These are phyloP conservation scores for Oophaga pumilio DNA, from an alignment of 2,113 vertebrate species.

Conservation along the genomic window DNA sequence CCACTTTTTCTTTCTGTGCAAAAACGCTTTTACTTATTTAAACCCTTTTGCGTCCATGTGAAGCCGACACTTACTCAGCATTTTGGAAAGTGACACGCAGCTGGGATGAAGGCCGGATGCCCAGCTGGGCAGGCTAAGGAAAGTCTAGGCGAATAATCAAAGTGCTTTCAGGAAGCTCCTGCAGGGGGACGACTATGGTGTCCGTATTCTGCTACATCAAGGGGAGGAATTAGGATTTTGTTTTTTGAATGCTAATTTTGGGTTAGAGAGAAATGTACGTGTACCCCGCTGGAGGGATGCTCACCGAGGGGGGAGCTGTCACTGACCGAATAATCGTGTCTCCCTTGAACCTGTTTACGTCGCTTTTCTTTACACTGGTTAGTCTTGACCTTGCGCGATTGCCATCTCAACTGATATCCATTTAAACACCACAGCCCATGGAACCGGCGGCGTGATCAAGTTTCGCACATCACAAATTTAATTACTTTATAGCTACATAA, in stretches of 20 bases:
- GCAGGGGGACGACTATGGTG: not conserved
- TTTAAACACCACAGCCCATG: not conserved
- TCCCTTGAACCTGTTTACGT: not conserved
- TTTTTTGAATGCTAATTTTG: slow-evolving; percentile 6
- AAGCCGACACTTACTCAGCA: slow-evolving; percentile 1
- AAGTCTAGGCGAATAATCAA: slow-evolving; percentile 27
- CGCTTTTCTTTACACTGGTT: not conserved
- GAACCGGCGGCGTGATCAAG: too few species aligned
- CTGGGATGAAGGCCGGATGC: not conserved
- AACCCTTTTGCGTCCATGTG: not conserved
- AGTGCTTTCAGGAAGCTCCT: slow-evolving; percentile 22
- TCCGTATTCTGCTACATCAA: not conserved
- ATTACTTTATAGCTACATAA: too few species aligned
- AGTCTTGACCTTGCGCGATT: not conserved
- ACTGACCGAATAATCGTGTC: not conserved
- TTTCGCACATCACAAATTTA: too few species aligned
- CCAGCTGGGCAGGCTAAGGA: slow-evolving; percentile 21
- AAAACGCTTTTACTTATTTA: not conserved
- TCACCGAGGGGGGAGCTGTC: not conserved
- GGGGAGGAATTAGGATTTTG: not conserved
- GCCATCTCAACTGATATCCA: not conserved
- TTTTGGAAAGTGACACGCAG: slow-evolving; percentile 30
- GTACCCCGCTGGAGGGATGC: not conserved
- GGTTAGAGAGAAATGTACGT: not conserved
- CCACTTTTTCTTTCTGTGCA: not conserved